Evolutionary conservation across 1,140 invertebrate species (phyloP), one percentile per base, ranked within the genome.

Genomic region (Amyelois transitella): DNA sequence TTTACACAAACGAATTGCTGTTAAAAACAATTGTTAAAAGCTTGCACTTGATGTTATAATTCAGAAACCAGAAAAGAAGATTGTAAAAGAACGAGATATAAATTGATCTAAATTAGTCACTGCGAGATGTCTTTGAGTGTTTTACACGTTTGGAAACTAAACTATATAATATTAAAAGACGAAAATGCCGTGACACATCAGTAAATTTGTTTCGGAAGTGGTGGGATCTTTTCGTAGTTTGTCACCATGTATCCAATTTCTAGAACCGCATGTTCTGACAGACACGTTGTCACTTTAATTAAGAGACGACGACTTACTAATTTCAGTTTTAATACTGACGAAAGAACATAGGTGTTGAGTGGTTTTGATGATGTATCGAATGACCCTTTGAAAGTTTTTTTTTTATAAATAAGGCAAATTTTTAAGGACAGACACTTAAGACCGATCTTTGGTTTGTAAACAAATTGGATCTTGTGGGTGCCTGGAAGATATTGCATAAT

Each of bases 121-220:
- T n/a, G n/a, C n/a, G n/a, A n/a, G n/a, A n/a, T n/a, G n/a, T n/a
- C n/a, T n/a, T n/a, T n/a, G n/a, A n/a, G n/a, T n/a, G n/a, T n/a
- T n/a, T n/a, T n/a, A n/a, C n/a, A n/a, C n/a, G n/a, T n/a, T n/a
- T n/a, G n/a, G n/a, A n/a, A n/a, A n/a, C n/a, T n/a, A n/a, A n/a
- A n/a, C n/a, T n/a, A n/a, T n/a, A n/a, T n/a, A n/a, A n/a, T n/a
- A n/a, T n/a, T n/a, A n/a, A n/a, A n/a, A 1, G 25, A 28, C 25
- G 12, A 14, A 38, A 38, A 38, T 57, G 61, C 58, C 62, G 51
- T 64, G 75, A 14, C 32, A 38, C 32, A 14, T 38, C 12, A 12
- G 2, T n/a, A 2, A 38, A 14, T 38, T 38, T 38, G 1, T 1
- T 38, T 38, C 8, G 12, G 1, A 38, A 38, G 32, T 38, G 32